phyloP scores from a whole-genome alignment of 2,113 vertebrate genomes.

The Bubo blakistoni region DNA sequence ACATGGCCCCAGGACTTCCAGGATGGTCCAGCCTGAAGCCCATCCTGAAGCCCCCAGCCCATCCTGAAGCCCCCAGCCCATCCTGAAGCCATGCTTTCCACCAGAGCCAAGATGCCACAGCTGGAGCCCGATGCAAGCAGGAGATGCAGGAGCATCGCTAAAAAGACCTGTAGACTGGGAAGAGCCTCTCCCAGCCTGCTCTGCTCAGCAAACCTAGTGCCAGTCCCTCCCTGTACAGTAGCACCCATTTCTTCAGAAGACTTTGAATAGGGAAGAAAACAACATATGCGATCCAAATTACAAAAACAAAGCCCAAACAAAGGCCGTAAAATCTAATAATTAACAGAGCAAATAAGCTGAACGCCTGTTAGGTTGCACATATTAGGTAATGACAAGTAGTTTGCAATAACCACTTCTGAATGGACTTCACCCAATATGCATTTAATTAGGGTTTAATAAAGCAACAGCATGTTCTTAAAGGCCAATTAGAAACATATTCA shows the following conservation, averaged over 20 bases:
- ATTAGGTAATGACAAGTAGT: slow-evolving; percentile 64
- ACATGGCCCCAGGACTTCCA: background rate
- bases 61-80: background rate
- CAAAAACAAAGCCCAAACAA: slow-evolving; percentile 34
- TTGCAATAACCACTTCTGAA: slow-evolving; percentile 57
- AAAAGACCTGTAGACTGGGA: background rate
- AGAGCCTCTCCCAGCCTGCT: background rate
- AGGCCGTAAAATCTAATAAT: slow-evolving; percentile 49
- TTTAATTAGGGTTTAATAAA: slow-evolving; percentile 73
- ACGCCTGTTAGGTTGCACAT: slow-evolving; percentile 37
- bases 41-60: background rate
- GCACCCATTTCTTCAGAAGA: background rate
- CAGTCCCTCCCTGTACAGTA: background rate
- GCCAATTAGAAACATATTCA: slow-evolving; percentile 73
- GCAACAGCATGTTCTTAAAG: slow-evolving; percentile 67
- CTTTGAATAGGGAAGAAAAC: background rate
- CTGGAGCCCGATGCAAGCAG: background rate
- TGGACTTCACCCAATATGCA: slow-evolving; percentile 56
- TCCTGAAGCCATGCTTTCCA: background rate
- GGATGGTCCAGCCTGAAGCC: background rate
- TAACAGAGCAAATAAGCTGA: slow-evolving; percentile 48
- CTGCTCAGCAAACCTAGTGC: background rate
- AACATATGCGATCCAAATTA: background rate
- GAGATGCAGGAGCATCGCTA: background rate
- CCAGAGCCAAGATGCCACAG: accelerated